phyloP scores from a whole-genome alignment of 2,113 vertebrate genomes.

The Sclerurus mexicanus region DNA sequence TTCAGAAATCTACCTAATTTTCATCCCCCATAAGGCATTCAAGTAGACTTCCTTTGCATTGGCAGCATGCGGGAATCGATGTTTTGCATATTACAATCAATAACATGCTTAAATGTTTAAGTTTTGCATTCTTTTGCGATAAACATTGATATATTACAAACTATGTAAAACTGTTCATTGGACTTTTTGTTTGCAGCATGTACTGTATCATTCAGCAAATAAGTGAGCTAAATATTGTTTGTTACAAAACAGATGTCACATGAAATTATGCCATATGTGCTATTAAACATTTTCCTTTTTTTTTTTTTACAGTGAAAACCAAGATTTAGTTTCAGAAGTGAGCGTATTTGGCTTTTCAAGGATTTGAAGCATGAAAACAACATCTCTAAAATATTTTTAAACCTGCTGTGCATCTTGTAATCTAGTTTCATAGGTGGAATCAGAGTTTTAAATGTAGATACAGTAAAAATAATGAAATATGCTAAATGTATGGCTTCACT shows the following conservation, averaged over 20 bases:
- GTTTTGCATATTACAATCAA: slow-evolving; percentile 80
- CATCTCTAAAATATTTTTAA: slow-evolving; percentile 73
- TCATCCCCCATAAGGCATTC: slow-evolving; percentile 80
- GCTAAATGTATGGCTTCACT: not conserved
- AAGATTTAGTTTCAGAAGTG: slow-evolving; percentile 78
- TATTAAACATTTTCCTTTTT: slow-evolving; percentile 81
- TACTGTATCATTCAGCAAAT: slow-evolving; percentile 85
- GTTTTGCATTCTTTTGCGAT: slow-evolving; percentile 76
- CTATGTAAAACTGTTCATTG: slow-evolving; percentile 79
- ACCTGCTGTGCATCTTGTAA: slow-evolving; percentile 62
- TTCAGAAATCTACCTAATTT: slow-evolving; percentile 77
- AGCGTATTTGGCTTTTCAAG: slow-evolving; percentile 74
- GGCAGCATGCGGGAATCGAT: slow-evolving; percentile 83
- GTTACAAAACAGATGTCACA: slow-evolving; percentile 89
- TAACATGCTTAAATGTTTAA: slow-evolving; percentile 80
- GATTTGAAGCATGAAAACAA: slow-evolving; percentile 75
- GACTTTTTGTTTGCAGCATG: slow-evolving; percentile 83
- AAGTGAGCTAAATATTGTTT: slow-evolving; percentile 90
- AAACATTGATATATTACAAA: slow-evolving; percentile 84
- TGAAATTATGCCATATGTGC: slow-evolving; percentile 88
- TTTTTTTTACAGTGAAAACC: slow-evolving; percentile 71
- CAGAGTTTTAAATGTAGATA: not conserved
- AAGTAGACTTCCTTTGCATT: slow-evolving; percentile 85
- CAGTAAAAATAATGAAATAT: slow-evolving; percentile 39
- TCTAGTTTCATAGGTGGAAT: slow-evolving; percentile 52